Evolutionary conservation across 2,888 invertebrate genomes (phyloP), one percentile per base, ranked within the genome.

Genomic region (Stratiomys singularior): DNA sequence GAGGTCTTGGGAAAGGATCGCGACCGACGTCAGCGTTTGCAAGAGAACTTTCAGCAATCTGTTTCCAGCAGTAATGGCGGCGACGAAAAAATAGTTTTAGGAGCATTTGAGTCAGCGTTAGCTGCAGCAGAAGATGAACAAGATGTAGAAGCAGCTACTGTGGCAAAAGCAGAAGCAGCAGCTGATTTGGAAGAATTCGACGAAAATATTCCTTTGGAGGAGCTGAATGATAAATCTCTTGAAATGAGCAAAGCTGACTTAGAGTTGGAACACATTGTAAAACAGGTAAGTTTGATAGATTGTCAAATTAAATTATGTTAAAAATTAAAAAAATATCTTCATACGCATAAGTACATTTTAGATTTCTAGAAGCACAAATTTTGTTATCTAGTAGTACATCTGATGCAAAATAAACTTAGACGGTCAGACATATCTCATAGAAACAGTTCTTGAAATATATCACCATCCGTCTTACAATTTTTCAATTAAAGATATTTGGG

Each of bases 181-280:
- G 94, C 94, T 15, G 96, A 96, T 87, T 90, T 97, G 81, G 97
- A 96, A 0, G 98, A 98, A 88, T 98, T 98, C 88, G 98, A 98
- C 88, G 98, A 98, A 88, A 94, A 92, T 83, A 94, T 96, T 88
- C 97, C 97, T 64, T 90, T 96, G 81, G 94, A 94, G 78, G 94
- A 94, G 77, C 85, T 78, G 23, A 89, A 89, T 47, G 89, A 88
- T 23, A 83, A 84, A 67, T 82, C 83, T 13, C 87, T 88, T 0
- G 92, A 92, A 84, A 87, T 93, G 80, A 93, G 93, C 84, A 92
- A 91, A 85, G 93, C 93, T 1, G 93, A 93, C 85, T 88, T 90
- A 82, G 93, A 93, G 87, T 90, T 93, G 81, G 91, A 92, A 82
- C 90, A 91, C 83, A 88, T 93, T 76, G 90, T 93, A 67, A 91